Evolutionary conservation across 2,797 vertebrate species (phyloP), one percentile per base, ranked within the genome.

Genomic region (Hyperoplus lanceolatus): DNA sequence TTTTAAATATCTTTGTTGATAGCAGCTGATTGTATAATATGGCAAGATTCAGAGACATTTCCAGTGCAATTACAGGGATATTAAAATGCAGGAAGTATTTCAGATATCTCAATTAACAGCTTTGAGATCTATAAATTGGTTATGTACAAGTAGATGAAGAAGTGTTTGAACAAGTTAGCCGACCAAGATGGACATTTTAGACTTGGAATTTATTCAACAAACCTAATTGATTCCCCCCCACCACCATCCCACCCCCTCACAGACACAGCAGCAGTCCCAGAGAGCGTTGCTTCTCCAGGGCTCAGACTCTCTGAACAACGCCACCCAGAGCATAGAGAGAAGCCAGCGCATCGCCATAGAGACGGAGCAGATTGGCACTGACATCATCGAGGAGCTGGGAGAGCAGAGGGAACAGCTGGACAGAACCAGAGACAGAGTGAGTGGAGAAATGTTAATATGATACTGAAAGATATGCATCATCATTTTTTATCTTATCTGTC

Each of bases 361-460:
- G 81, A 97, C 97, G 0, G 98, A 99, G 57, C 96, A 97, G 72
- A 95, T 99, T 7, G 98, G 98, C 72, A 96, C 95, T 0, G 97
- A 98, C 12, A 97, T 99, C 69, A 99, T 99, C 0, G 97, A 99
- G 82, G 98, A 99, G 66, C 96, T 99, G 0, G 98, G 98, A 10
- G 97, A 96, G 57, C 98, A 99, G 91, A 93, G 97, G 75, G 98
- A 99, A 10, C 98, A 99, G 58, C 94, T 99, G 92, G 97, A 99
- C 70, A 97, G 97, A 43, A 95, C 96, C 73, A 96, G 96, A 88
- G 94, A 93, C 90, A 91, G 97, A 86, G 98, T 99, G 79, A 96
- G 97, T 4, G 14, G 8, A 3, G 16, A 54, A 21, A 10, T 29
- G 0, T 18, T 49, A 5, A 12, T 12, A 5, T 3, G 6, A 5